Conservation (phyloP, 2,113 vertebrate genomes). For the Sylvia atricapilla region DNA sequence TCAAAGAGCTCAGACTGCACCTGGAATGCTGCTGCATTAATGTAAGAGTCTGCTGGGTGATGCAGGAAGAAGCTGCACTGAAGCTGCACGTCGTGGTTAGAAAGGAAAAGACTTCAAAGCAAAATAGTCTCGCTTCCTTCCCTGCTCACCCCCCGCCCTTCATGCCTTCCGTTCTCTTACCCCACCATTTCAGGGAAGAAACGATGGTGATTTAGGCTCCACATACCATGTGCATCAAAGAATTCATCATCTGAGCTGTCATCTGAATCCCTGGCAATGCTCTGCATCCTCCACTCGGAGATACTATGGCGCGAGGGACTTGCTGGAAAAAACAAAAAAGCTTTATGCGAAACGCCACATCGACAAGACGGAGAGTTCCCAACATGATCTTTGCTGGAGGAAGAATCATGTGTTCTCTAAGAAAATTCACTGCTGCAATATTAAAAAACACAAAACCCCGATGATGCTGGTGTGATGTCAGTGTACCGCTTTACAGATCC, state of each 20-base stretch:
- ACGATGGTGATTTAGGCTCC: neutral
- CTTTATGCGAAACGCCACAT: neutral
- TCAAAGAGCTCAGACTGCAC: neutral
- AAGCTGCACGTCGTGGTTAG: neutral
- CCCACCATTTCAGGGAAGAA: conserved; percentile 17
- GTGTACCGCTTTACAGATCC: conserved; percentile 18
- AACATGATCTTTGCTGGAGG: conserved; percentile 45
- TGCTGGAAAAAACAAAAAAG: conserved; percentile 72
- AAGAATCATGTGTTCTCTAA: conserved; percentile 9
- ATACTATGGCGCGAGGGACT: conserved; percentile 93
- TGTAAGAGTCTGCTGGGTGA: neutral
- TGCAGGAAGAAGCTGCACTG: conserved; percentile 14
- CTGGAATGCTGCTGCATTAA: neutral
- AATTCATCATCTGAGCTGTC: conserved; percentile 95
- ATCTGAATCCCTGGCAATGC: conserved; percentile 92
- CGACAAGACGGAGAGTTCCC: conserved; percentile 25
- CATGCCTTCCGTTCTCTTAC: conserved; percentile 1
- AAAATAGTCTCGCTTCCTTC: neutral
- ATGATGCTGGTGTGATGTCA: conserved; percentile 57
- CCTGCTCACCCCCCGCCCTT: neutral
- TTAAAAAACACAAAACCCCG: conserved; percentile 28
- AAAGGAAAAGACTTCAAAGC: conserved; percentile 17
- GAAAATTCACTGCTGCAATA: conserved; percentile 42
- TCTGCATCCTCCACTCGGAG: conserved; percentile 97
- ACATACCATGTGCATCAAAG: conserved; percentile 93